phyloP scores from a whole-genome alignment of 2,113 vertebrate genomes.

The Aphyosemion australe region DNA sequence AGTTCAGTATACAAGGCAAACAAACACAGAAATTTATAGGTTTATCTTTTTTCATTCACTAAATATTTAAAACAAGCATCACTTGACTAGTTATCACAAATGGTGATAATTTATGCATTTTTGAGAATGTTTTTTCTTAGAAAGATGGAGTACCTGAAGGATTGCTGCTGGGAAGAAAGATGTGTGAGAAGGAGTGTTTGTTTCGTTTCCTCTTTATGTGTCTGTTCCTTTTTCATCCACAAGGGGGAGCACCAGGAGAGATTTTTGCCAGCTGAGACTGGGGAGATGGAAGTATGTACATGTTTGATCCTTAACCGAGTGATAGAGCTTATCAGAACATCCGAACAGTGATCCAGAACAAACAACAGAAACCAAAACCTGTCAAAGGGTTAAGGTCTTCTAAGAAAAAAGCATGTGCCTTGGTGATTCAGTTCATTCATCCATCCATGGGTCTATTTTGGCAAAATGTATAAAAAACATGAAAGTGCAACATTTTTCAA shows the following conservation, averaged over 20 bases:
- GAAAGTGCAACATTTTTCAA: conserved; percentile 37
- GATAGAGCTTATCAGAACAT: conserved; percentile 18
- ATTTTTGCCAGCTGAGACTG: conserved; percentile 51
- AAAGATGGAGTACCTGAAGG: conserved; percentile 72
- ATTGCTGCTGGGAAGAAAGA: conserved; percentile 52
- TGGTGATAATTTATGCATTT: conserved; percentile 66
- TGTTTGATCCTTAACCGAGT: conserved; percentile 2
- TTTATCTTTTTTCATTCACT: conserved; percentile 76
- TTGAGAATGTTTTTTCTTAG: conserved; percentile 53
- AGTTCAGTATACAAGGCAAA: conserved; percentile 81
- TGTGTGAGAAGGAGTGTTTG: conserved; percentile 31
- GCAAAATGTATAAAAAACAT: conserved; percentile 37
- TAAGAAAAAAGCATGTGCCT: conserved; percentile 20
- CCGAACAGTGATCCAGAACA: conserved; percentile 19
- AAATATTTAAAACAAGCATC: conserved; percentile 83
- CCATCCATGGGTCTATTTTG: conserved; percentile 1
- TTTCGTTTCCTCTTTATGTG: conserved; percentile 28
- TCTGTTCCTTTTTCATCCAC: conserved; percentile 53
- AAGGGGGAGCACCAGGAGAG: conserved; percentile 69
- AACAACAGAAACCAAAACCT: conserved; percentile 6
- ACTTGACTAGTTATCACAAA: conserved; percentile 73
- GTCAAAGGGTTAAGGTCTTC: conserved; percentile 31
- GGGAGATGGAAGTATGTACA: conserved; percentile 19
- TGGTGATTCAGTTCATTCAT: conserved; percentile 10
- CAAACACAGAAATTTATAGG: conserved; percentile 77